Percentiles rank a stretch among this genome's conserved stretches.
These are phyloP conservation scores for Ochropleura plecta DNA, from an alignment of 2,888 invertebrate species.

Conservation along the genomic window DNA sequence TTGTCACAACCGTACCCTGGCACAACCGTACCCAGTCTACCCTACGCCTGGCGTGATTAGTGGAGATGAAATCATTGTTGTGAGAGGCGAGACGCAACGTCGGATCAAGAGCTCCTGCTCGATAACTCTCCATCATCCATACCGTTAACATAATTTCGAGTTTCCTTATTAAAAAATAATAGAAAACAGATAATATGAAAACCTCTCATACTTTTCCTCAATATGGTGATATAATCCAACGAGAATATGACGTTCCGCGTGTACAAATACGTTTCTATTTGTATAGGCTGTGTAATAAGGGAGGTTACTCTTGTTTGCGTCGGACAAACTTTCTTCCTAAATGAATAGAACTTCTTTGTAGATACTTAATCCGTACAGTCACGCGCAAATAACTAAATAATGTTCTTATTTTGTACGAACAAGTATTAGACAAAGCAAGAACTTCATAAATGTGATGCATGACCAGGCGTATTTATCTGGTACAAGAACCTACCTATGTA, in stretches of 20 bases:
- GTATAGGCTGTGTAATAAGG: slow-evolving; percentile 78
- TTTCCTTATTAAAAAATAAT: slow-evolving; percentile 45
- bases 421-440: slow-evolving; percentile 43
- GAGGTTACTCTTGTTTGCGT: slow-evolving; percentile 76
- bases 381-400: slow-evolving; percentile 64
- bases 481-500: slow-evolving; percentile 1
- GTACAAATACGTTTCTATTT: slow-evolving; percentile 70
- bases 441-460: slow-evolving; percentile 59
- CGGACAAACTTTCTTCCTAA: slow-evolving; percentile 75
- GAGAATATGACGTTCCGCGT: slow-evolving; percentile 56
- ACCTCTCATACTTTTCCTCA: slow-evolving; percentile 30
- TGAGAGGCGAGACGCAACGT: slow-evolving; percentile 59
- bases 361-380: slow-evolving; percentile 58
- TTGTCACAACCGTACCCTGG: no score
- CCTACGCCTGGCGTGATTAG: slow-evolving; percentile 73
- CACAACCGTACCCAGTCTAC: no score
- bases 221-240: slow-evolving; percentile 54
- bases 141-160: slow-evolving; percentile 43
- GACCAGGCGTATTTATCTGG: slow-evolving; percentile 30
- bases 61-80: slow-evolving; percentile 73
- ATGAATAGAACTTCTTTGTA: slow-evolving; percentile 74
- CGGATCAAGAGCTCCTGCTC: slow-evolving; percentile 68
- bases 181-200: slow-evolving; percentile 51
- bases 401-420: slow-evolving; percentile 58
- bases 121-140: slow-evolving; percentile 63